Percentiles rank a stretch among this genome's conserved stretches.
Conservation (phyloP, 2,113 vertebrate genomes). For the Rhipidura dahli region DNA sequence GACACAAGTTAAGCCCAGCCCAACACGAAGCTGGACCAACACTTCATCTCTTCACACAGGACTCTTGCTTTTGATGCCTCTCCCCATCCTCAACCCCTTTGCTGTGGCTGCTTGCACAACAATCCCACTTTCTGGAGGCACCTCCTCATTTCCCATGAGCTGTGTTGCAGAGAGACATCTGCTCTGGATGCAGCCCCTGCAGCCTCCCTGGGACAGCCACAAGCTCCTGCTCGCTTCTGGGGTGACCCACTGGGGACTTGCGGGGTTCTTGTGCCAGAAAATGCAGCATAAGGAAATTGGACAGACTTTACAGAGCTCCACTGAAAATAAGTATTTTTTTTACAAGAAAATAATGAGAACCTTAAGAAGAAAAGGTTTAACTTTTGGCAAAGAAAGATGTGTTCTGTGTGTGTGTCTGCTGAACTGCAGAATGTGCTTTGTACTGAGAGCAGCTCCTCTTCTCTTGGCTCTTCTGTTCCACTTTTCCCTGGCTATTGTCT, state of each 20-base stretch:
- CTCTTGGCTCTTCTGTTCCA: background rate
- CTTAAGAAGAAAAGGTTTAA: background rate
- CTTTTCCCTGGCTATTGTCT: background rate
- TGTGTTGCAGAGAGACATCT: background rate
- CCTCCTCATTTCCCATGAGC: background rate
- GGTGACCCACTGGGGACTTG: accelerated
- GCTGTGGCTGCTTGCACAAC: background rate
- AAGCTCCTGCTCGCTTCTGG: background rate
- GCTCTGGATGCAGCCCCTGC: background rate
- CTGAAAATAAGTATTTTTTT: background rate
- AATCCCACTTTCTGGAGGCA: background rate
- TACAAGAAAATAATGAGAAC: background rate
- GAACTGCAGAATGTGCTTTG: background rate
- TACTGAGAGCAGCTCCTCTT: background rate
- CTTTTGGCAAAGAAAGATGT: background rate
- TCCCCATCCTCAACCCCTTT: background rate
- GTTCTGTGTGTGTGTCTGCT: background rate
- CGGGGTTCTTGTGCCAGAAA: background rate
- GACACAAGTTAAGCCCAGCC: accelerated
- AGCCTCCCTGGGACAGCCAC: background rate
- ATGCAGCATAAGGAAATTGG: background rate
- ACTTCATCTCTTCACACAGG: background rate
- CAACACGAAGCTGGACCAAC: background rate
- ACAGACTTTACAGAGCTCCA: background rate
- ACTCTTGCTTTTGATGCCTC: background rate